Evolutionary conservation across 2,888 invertebrate species (phyloP).

Genomic region (Eupsilia transversa): DNA sequence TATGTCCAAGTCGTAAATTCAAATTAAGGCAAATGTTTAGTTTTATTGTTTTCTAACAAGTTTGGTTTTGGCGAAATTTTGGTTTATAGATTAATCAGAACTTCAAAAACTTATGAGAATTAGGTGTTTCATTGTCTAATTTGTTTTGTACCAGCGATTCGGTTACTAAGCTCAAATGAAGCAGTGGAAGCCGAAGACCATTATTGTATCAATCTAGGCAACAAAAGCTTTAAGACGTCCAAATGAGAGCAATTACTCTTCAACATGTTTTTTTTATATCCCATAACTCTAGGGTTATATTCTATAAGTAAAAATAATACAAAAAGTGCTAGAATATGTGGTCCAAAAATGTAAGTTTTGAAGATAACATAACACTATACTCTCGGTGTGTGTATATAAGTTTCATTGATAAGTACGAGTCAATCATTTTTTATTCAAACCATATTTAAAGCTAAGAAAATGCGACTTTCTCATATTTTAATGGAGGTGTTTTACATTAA

Average conservation of each 20-base stretch:
- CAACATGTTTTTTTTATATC: too few relatives aligned
- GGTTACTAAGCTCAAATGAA: background rate
- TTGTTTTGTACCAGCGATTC: background rate
- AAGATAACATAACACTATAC: too few relatives aligned
- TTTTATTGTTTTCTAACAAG: conserved; percentile 55
- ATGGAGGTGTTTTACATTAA: too few relatives aligned
- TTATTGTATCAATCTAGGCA: background rate
- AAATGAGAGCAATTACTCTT: conserved; percentile 22
- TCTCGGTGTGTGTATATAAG: too few relatives aligned
- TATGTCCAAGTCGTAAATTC: conserved; percentile 45
- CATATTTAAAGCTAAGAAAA: too few relatives aligned
- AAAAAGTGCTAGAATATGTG: too few relatives aligned
- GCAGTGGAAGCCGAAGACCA: background rate
- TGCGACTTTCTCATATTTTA: too few relatives aligned
- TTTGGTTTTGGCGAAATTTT: conserved; percentile 19
- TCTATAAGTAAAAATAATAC: too few relatives aligned
- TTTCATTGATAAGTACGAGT: too few relatives aligned
- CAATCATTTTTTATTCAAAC: too few relatives aligned
- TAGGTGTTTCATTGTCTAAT: background rate
- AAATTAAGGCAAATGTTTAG: conserved; percentile 39
- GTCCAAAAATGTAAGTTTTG: too few relatives aligned
- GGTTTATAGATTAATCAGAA: conserved; percentile 7
- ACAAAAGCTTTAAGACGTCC: background rate
- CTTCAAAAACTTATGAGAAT: background rate
- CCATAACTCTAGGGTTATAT: too few relatives aligned